Conservation (phyloP, 2,113 vertebrate species). For the Spea bombifrons region DNA sequence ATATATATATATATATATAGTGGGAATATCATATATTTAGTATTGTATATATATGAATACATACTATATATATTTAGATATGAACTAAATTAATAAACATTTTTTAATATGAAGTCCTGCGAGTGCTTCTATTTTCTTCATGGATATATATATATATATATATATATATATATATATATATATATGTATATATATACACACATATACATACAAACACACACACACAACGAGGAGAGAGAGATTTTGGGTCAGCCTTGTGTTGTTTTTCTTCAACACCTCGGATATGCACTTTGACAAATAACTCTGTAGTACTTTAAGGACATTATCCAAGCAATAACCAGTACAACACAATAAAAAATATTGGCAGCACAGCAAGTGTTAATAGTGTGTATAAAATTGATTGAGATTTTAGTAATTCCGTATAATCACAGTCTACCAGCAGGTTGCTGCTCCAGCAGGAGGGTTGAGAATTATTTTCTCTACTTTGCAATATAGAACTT, state of each 20-base stretch:
- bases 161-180: no score
- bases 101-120: no score
- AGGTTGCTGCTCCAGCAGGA: slow-evolving; percentile 83
- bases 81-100: neutral
- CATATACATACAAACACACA: neutral
- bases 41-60: no score
- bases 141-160: no score
- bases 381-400: slow-evolving; percentile 79
- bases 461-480: slow-evolving; percentile 85
- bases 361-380: slow-evolving; percentile 67
- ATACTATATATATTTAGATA: neutral
- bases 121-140: no score
- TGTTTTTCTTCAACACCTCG: slow-evolving; percentile 4
- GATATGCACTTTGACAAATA: slow-evolving; percentile 41
- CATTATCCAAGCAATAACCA: slow-evolving; percentile 45
- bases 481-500: slow-evolving; percentile 87
- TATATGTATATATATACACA: no score
- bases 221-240: neutral
- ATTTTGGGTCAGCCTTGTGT: slow-evolving; percentile 19
- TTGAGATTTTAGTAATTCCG: slow-evolving; percentile 81
- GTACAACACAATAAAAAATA: slow-evolving; percentile 46
- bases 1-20: no score
- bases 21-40: no score
- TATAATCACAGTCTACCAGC: slow-evolving; percentile 85
- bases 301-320: slow-evolving; percentile 25